Evolutionary conservation across 2,888 invertebrate species (phyloP), one percentile per base, ranked within the genome.

Genomic region (Ormyrus pomaceus): DNA sequence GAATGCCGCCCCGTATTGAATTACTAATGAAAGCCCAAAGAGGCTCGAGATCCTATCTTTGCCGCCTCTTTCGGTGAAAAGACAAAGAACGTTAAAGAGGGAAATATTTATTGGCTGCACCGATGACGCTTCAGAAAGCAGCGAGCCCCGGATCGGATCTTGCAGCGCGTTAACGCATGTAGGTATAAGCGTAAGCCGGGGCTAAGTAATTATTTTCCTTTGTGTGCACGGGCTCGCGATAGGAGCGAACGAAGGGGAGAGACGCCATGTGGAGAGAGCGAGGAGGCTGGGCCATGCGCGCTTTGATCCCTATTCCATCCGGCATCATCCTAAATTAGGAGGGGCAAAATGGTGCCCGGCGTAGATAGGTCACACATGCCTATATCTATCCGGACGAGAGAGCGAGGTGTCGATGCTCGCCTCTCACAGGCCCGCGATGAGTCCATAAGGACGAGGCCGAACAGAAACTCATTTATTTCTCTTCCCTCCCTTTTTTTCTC

Each of bases 121-220:
- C 19, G 19, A 19, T 19, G 19, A 19, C 19, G 19, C 19, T 19
- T 19, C 19, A 2, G 19, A 19, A 19, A 19, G 19, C 19, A 19
- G 19, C 19, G 19, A 19, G 19, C 1, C 19, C 19, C 2, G 19
- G 19, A 19, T 19, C 19, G 19, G 19, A 19, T 19, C 19, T 19
- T 2, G 19, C 19, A 2, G 19, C 19, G 19, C 19, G 19, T 19
- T 19, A 19, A 19, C 19, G 19, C 19, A 2, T 19, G 19, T 19
- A 19, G 19, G 19, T 19, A 19, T 19, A 19, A 19, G 19, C 19
- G 19, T 19, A 55, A 46, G 48, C 53, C 6, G 7, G 84, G 85
- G 85, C 83, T 83, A 85, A 86, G 84, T 89, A 88, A 89, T 89
- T 89, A 89, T 89, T 88, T 88, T 86, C 83, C 86, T 87, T 89